Conservation (phyloP, 1,140 invertebrate genomes). For the Hyposmocoma kahamanoa region DNA sequence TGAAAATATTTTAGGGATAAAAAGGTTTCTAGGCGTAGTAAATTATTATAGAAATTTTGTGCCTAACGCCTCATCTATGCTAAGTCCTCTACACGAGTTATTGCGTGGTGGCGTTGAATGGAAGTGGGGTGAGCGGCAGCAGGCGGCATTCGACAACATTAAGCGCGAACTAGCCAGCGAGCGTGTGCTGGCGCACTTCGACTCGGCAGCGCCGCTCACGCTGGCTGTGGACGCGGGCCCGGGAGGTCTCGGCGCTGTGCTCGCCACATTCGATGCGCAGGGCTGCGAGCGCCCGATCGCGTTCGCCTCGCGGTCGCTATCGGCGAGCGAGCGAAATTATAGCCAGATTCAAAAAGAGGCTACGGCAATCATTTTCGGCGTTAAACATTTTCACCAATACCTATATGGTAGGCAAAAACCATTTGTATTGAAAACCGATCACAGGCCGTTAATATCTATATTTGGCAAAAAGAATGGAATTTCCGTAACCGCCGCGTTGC, state of each 20-base stretch:
- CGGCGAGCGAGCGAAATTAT: conserved; percentile 46
- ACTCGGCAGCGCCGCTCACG: conserved; percentile 36
- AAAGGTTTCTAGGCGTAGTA: neutral
- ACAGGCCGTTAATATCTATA: conserved; percentile 4
- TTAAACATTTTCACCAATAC: conserved; percentile 44
- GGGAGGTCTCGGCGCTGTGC: conserved; percentile 24
- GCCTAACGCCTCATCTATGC: conserved; percentile 29
- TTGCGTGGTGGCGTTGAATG: conserved; percentile 23
- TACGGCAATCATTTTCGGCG: conserved; percentile 21
- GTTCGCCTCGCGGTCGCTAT: conserved; percentile 51
- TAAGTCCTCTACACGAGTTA: conserved; percentile 63
- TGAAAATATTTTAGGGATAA: conserved; percentile 12
- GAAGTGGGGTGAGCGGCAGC: conserved; percentile 20
- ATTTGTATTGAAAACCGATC: conserved; percentile 4
- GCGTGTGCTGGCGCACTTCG: conserved; percentile 35
- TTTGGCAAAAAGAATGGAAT: conserved; percentile 1
- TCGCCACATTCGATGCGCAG: conserved; percentile 20
- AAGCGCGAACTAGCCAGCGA: conserved; percentile 24
- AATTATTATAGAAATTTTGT: neutral
- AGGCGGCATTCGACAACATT: conserved; percentile 20
- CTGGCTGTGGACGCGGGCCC: conserved; percentile 27
- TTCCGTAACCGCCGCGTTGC: neutral
- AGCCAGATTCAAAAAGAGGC: conserved; percentile 12
- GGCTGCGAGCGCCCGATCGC: conserved; percentile 35
- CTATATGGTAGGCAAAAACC: conserved; percentile 22